Evolutionary conservation across 92 coral and sea anemone genomes (phyloP).

Genomic region (Palythoa grandiflora): DNA sequence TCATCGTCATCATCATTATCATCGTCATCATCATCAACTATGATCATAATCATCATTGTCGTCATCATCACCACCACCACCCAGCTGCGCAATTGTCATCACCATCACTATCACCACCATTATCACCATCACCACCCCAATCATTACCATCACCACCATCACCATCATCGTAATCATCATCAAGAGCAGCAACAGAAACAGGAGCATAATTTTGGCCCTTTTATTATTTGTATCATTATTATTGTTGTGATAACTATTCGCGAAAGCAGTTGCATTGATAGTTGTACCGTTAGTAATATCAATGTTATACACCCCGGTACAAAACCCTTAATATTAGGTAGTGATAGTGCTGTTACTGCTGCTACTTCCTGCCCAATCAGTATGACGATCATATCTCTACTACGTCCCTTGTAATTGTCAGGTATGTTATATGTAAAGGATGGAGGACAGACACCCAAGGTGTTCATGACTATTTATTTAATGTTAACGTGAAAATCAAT

Average conservation of each 20-base stretch:
- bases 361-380: neutral
- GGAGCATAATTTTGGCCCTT: too few species aligned
- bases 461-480: conserved; percentile 85
- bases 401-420: conserved; percentile 4
- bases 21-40: neutral
- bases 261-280: too few species aligned
- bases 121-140: neutral
- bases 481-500: conserved; percentile 83
- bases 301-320: too few species aligned
- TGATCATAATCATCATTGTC: neutral
- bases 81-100: too few species aligned
- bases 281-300: too few species aligned
- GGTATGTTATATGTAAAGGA: conserved; percentile 93
- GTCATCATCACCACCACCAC: neutral
- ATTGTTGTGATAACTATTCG: too few species aligned
- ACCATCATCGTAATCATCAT: neutral
- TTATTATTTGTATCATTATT: too few species aligned
- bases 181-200: neutral
- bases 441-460: conserved; percentile 69
- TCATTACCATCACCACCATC: neutral
- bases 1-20: neutral
- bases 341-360: too few species aligned
- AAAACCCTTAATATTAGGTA: too few species aligned
- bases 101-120: neutral
- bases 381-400: neutral